phyloP scores from a whole-genome alignment of 2,797 vertebrate genomes.

The Calcarius lapponicus region DNA sequence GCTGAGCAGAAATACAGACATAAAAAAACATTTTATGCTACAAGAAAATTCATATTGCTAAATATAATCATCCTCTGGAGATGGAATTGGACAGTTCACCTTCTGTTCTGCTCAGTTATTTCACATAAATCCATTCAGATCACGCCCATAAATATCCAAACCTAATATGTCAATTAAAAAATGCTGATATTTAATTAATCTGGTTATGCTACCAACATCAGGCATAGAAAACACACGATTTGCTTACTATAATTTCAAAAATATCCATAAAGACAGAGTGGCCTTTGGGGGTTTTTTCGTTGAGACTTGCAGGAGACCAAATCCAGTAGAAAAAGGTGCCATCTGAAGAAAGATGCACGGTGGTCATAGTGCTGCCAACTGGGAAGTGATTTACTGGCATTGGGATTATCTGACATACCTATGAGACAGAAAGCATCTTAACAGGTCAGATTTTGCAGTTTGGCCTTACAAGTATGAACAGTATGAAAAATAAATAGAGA shows the following conservation, averaged over 20 bases:
- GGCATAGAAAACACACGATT: background rate
- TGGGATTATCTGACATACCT: slow-evolving; percentile 93
- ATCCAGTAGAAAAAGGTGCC: slow-evolving; percentile 98
- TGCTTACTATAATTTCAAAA: slow-evolving; percentile 90
- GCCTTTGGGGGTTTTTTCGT: slow-evolving; percentile 98
- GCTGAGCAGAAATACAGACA: background rate
- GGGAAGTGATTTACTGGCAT: slow-evolving; percentile 96
- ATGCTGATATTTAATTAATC: background rate
- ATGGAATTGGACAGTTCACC: background rate
- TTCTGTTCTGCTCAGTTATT: background rate
- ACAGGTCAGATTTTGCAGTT: background rate
- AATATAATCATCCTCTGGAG: background rate
- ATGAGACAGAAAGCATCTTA: background rate
- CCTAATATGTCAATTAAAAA: background rate
- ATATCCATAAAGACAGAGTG: slow-evolving; percentile 99
- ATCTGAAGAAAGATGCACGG: slow-evolving; percentile 95
- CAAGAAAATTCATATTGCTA: background rate
- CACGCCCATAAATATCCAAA: background rate
- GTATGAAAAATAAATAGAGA: background rate
- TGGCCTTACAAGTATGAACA: slow-evolving; percentile 7
- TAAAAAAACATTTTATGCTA: background rate
- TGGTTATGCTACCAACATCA: background rate
- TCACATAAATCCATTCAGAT: background rate
- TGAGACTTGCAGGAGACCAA: slow-evolving; percentile 97
- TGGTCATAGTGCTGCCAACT: slow-evolving; percentile 94